Conservation (phyloP, 2,888 invertebrate species). For the Dermolepida albohirtum region DNA sequence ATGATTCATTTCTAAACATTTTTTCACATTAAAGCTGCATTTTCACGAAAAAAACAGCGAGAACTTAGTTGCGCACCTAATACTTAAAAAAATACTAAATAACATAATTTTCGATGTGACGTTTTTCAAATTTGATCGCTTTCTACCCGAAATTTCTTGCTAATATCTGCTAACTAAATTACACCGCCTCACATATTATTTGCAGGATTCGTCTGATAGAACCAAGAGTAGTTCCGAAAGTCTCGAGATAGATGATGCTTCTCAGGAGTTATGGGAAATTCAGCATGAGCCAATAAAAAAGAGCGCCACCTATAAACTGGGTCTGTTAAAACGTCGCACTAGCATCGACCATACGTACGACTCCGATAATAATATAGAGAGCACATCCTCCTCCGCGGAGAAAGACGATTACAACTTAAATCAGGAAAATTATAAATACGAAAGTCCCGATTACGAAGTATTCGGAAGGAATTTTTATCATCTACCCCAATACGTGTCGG, state of each 20-base stretch:
- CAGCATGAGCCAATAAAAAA: constrained; percentile 55
- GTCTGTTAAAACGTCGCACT: constrained; percentile 57
- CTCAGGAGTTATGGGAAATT: constrained; percentile 61
- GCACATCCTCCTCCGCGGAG: constrained; percentile 24
- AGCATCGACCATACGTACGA: constrained; percentile 52
- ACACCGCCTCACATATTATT: not conserved
- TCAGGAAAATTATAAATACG: constrained; percentile 41
- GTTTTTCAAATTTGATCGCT: too few relatives aligned
- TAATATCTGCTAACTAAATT: too few relatives aligned
- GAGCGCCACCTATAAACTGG: constrained; percentile 58
- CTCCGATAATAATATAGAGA: constrained; percentile 44
- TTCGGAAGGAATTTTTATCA: constrained; percentile 55
- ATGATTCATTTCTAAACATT: too few relatives aligned
- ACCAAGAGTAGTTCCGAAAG: constrained; percentile 63
- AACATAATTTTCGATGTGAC: too few relatives aligned
- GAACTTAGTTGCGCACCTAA: too few relatives aligned
- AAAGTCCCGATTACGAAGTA: constrained; percentile 54
- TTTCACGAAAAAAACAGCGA: too few relatives aligned
- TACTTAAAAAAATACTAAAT: too few relatives aligned
- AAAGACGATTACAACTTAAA: constrained; percentile 42
- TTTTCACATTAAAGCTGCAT: too few relatives aligned
- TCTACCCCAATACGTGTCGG: constrained; percentile 56
- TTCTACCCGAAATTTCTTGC: too few relatives aligned
- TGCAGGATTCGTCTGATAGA: constrained; percentile 52
- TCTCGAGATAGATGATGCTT: constrained; percentile 60